A percentile compares a stretch with the other conserved stretches of the same genome.
phyloP scores from a whole-genome alignment of 92 coral and sea anemone genomes.

The Siderastrea radians region DNA sequence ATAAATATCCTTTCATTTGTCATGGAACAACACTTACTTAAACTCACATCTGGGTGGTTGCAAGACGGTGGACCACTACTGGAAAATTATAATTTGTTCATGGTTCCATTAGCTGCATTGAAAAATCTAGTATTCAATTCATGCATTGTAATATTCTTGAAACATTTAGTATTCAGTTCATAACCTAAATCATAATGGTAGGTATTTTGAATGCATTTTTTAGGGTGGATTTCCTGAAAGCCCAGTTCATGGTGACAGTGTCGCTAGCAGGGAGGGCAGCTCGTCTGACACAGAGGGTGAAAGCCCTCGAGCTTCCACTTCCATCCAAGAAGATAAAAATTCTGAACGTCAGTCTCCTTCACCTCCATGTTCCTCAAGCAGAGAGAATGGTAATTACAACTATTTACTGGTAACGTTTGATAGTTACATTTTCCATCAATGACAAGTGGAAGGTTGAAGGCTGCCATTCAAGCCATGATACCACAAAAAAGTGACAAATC shows the following conservation, averaged over 20 bases:
- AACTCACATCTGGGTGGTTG: no score
- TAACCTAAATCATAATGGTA: background rate
- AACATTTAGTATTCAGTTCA: background rate
- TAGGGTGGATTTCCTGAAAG: slow-evolving; percentile 49
- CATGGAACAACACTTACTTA: no score
- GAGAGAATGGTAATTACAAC: slow-evolving; percentile 13
- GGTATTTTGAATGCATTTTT: background rate
- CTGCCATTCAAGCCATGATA: no score
- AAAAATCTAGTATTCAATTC: no score
- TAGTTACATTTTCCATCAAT: no score
- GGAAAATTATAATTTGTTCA: no score
- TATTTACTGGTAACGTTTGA: background rate
- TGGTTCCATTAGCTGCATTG: no score
- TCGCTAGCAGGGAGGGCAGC: slow-evolving; percentile 23
- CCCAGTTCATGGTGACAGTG: slow-evolving; percentile 10
- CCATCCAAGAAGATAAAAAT: background rate
- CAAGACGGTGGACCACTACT: no score
- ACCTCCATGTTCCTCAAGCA: background rate
- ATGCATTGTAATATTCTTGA: no score
- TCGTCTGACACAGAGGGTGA: slow-evolving; percentile 41
- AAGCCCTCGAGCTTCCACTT: background rate
- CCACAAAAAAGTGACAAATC: no score
- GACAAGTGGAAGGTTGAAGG: no score
- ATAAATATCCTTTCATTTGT: no score
- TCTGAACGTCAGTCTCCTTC: background rate